A percentile compares a stretch with the other conserved stretches of the same genome.
Evolutionary conservation across 2,113 vertebrate species (phyloP).

Genomic region (Rhynchomys soricoides): DNA sequence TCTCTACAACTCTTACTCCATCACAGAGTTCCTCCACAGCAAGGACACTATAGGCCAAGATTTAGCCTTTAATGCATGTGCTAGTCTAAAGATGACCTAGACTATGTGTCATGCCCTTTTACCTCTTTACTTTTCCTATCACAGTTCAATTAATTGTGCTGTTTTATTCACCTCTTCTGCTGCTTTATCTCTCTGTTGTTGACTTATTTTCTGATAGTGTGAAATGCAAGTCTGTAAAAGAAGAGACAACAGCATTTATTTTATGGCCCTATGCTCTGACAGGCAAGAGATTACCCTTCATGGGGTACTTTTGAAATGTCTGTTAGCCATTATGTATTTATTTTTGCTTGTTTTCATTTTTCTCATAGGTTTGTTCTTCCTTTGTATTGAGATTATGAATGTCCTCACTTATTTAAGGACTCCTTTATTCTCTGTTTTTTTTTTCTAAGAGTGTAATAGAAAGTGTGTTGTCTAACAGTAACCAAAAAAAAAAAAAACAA

Average conservation of each 20-base stretch:
- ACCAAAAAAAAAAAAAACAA: neutral
- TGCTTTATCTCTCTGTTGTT: rapidly evolving
- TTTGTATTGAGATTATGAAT: neutral
- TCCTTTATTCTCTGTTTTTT: neutral
- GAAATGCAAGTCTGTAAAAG: neutral
- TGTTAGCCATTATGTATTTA: too few relatives aligned
- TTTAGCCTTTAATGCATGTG: neutral
- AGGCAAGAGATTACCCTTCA: neutral
- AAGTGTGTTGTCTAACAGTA: neutral
- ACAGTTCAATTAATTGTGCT: neutral
- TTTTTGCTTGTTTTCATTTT: neutral
- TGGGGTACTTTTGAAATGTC: neutral
- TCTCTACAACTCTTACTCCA: neutral
- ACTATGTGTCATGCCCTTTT: neutral
- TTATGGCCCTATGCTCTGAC: neutral
- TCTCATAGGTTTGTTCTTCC: neutral
- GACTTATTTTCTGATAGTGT: neutral
- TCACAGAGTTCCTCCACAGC: neutral
- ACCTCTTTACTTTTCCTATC: neutral
- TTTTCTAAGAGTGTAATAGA: neutral
- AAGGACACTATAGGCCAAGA: neutral
- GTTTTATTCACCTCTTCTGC: neutral
- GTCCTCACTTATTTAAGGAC: neutral
- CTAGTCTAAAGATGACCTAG: neutral
- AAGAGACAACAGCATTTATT: neutral